Evolutionary conservation across 2,888 invertebrate species (phyloP).

Genomic region (Pristionchus entomophagus): DNA sequence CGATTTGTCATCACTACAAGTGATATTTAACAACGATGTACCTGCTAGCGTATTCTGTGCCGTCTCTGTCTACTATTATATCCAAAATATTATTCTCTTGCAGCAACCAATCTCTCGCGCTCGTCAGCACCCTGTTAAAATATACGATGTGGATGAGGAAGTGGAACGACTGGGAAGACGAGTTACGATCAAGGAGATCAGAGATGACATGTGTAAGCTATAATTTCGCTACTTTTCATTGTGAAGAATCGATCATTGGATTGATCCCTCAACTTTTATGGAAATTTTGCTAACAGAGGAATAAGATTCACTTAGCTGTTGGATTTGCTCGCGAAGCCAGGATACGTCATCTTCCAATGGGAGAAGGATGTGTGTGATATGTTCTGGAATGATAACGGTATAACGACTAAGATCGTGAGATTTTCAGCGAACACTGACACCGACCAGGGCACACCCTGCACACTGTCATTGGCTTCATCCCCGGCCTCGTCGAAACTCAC

Average conservation of each 20-base stretch:
- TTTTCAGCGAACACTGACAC: conserved; percentile 45
- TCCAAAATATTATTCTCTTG: not conserved
- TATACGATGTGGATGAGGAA: conserved; percentile 34
- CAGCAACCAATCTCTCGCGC: conserved; percentile 15
- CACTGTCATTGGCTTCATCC: conserved; percentile 7
- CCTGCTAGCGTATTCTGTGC: not conserved
- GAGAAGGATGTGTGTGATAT: too few relatives aligned
- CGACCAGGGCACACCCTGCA: not conserved
- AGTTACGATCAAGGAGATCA: conserved; percentile 9
- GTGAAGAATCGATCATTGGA: not conserved
- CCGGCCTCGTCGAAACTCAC: not conserved
- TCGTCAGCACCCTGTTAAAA: too few relatives aligned
- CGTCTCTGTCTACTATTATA: not conserved
- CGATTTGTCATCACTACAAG: too few relatives aligned
- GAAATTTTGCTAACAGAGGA: not conserved
- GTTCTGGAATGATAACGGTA: too few relatives aligned
- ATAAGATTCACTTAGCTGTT: too few relatives aligned
- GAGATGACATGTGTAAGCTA: conserved; percentile 33
- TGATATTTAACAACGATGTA: not conserved
- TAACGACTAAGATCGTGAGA: too few relatives aligned
- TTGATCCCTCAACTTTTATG: not conserved
- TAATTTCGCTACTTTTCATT: not conserved
- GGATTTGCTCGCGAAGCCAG: not conserved
- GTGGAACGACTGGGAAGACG: not conserved
- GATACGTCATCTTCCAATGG: not conserved